Percentiles rank a stretch among this genome's conserved stretches.
These are phyloP conservation scores for Jacana jacana DNA, from an alignment of 2,113 vertebrate species.

Conservation along the genomic window DNA sequence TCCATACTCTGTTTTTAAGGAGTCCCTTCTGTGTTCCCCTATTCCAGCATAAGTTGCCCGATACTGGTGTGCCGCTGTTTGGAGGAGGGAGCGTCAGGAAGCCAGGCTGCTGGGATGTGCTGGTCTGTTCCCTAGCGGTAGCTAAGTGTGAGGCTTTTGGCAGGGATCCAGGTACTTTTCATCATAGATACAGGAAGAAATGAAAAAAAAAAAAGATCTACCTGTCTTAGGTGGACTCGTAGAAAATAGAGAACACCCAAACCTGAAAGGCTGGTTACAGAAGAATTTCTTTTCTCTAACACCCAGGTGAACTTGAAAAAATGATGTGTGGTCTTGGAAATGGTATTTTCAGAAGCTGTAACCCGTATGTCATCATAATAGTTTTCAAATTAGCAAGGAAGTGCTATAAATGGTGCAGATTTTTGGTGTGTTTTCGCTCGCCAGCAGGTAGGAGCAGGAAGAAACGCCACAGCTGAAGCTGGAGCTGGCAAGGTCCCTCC, in stretches of 20 bases:
- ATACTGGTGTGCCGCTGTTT: neutral
- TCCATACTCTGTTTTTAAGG: neutral
- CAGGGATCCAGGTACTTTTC: conserved; percentile 44
- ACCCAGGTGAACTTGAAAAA: conserved; percentile 34
- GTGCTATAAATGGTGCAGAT: conserved; percentile 10
- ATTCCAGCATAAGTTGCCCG: neutral
- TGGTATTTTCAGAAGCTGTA: neutral
- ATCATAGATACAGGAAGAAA: conserved; percentile 49
- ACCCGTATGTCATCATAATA: neutral
- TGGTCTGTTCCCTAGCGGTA: neutral
- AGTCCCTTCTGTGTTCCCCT: neutral
- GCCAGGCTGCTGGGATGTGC: neutral
- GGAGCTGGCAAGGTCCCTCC: neutral
- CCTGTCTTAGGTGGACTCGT: conserved; percentile 39
- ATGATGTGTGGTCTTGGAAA: neutral
- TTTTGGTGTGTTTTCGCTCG: neutral
- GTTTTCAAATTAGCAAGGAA: conserved; percentile 28
- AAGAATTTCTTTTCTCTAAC: conserved; percentile 39
- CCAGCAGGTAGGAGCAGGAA: conserved; percentile 39
- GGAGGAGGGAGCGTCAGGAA: neutral
- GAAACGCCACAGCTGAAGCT: neutral
- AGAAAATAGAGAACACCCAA: conserved; percentile 44
- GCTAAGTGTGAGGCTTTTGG: conserved; percentile 16
- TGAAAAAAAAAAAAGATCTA: neutral
- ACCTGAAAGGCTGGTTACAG: conserved; percentile 56